phyloP scores from a whole-genome alignment of 2,797 vertebrate species.

The Rhincodon typus region DNA sequence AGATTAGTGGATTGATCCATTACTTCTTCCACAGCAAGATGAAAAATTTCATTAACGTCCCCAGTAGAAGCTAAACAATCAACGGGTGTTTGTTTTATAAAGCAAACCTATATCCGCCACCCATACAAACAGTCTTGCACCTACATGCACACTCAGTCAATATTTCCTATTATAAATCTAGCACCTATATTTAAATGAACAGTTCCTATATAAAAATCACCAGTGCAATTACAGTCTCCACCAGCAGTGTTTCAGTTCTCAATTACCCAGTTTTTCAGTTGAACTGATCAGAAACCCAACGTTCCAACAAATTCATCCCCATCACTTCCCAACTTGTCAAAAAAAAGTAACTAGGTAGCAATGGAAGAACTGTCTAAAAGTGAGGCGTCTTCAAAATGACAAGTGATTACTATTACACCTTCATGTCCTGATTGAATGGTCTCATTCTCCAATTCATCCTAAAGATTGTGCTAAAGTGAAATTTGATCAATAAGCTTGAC shows the following conservation, averaged over 20 bases:
- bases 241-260: not conserved
- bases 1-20: no score
- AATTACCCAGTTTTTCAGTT: not conserved
- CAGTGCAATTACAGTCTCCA: not conserved
- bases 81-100: not conserved
- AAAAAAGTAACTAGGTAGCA: not conserved
- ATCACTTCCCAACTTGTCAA: not conserved
- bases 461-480: not conserved
- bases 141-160: no score
- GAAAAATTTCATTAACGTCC: no score
- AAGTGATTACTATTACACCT: not conserved
- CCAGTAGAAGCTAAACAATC: not conserved
- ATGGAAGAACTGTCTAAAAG: not conserved
- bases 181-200: not conserved
- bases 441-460: not conserved
- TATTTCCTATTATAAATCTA: not conserved
- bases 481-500: not conserved
- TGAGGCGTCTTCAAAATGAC: not conserved
- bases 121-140: not conserved
- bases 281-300: not conserved
- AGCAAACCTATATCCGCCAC: not conserved
- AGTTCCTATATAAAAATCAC: not conserved
- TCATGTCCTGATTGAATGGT: not conserved
- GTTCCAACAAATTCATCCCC: not conserved
- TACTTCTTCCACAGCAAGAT: no score